Evolutionary conservation across 1,140 invertebrate species (phyloP).

Genomic region (Meteorus sp.): DNA sequence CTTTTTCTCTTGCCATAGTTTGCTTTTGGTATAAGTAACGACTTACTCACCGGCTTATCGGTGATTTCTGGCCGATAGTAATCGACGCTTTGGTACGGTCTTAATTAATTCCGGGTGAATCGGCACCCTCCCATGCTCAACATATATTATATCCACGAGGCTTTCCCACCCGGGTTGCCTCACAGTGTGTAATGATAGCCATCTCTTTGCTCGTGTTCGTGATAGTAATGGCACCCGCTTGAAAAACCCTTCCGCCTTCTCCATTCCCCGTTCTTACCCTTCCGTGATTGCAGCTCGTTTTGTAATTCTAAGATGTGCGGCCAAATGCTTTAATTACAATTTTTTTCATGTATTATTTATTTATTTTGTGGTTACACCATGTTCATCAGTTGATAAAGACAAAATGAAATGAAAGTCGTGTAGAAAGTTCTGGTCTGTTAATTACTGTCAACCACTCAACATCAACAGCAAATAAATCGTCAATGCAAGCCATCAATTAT

Average conservation of each 20-base stretch:
- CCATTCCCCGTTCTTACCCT: no score
- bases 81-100: constrained; percentile 23
- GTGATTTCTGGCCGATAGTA: constrained; percentile 23
- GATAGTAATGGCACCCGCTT: constrained; percentile 11
- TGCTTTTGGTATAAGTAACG: constrained; percentile 4
- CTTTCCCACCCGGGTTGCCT: no score
- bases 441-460: no score
- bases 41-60: constrained; percentile 11
- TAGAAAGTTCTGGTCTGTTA: no score
- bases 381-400: not conserved
- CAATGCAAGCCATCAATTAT: constrained; percentile 14
- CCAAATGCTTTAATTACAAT: constrained; percentile 3
- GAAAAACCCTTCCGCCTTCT: no score
- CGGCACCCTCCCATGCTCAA: constrained; percentile 8
- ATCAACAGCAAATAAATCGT: not conserved
- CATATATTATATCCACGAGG: constrained; percentile 19
- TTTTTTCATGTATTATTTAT: no score
- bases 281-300: not conserved
- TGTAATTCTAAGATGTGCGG: not conserved
- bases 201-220: constrained; percentile 15
- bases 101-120: constrained; percentile 30
- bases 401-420: not conserved
- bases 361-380: no score
- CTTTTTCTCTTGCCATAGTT: not conserved
- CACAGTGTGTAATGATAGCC: constrained; percentile 5